Evolutionary conservation across 2,888 invertebrate genomes (phyloP).

Genomic region (Exephanes ischioxanthus): DNA sequence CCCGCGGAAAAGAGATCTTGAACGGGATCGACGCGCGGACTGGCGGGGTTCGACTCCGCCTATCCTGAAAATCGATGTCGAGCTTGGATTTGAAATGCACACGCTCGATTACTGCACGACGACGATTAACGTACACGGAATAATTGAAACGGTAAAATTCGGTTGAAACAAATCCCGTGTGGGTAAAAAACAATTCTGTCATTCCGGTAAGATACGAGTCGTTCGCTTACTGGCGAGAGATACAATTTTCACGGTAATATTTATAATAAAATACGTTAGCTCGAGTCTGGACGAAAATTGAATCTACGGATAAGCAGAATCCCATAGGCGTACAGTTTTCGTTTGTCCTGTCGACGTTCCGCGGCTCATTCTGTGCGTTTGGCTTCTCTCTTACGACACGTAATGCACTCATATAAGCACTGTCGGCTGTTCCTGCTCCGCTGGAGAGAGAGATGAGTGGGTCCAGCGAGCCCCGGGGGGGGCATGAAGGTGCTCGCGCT

Average conservation of each 20-base stretch:
- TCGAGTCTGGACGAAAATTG: slow-evolving; percentile 15
- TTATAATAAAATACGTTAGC: not conserved
- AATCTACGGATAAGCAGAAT: slow-evolving; percentile 69
- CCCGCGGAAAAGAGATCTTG: not conserved
- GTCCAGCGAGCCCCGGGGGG: slow-evolving; percentile 43
- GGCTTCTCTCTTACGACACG: slow-evolving; percentile 32
- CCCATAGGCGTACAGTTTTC: slow-evolving; percentile 72
- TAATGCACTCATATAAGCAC: not conserved
- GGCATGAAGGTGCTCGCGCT: not conserved
- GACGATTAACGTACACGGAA: not conserved
- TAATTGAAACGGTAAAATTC: not conserved
- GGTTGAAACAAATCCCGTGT: too few relatives aligned
- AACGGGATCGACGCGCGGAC: not conserved
- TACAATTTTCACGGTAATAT: not conserved
- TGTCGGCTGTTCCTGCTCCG: slow-evolving; percentile 25
- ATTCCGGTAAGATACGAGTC: too few relatives aligned
- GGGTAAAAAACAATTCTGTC: too few relatives aligned
- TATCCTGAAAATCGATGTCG: not conserved
- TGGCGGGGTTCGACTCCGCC: not conserved
- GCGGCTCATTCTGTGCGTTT: slow-evolving; percentile 48
- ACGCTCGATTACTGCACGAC: not conserved
- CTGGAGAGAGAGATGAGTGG: slow-evolving; percentile 48
- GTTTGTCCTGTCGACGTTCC: slow-evolving; percentile 69
- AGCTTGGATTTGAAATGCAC: not conserved
- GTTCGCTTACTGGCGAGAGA: not conserved